Percentiles rank a stretch among this genome's conserved stretches.
Evolutionary conservation across 2,888 invertebrate genomes (phyloP).

Genomic region (Ypsolopha sequella): DNA sequence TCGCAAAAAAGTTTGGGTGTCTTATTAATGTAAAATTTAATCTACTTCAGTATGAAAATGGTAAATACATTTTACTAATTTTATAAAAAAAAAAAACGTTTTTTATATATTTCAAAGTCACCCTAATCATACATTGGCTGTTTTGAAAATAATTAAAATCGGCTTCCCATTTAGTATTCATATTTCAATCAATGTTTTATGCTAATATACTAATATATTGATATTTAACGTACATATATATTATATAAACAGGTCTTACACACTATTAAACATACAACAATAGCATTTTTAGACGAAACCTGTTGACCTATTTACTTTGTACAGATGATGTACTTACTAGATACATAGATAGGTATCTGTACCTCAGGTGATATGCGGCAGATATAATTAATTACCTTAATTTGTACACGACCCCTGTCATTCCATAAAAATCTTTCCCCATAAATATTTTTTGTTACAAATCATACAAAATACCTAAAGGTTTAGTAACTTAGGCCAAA

Average conservation of each 20-base stretch:
- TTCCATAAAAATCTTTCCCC: slow-evolving; percentile 17
- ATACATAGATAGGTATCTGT: slow-evolving; percentile 13
- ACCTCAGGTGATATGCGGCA: slow-evolving; percentile 61
- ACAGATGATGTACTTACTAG: no score
- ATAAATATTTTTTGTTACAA: no score
- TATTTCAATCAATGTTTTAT: not conserved
- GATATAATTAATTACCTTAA: slow-evolving; percentile 24
- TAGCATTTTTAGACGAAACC: slow-evolving; percentile 9
- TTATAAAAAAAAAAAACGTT: no score
- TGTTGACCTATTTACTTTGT: not conserved
- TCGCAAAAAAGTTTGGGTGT: not conserved
- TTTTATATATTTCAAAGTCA: no score
- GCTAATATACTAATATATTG: not conserved
- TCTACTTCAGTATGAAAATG: no score
- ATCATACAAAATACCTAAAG: no score
- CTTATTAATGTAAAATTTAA: no score
- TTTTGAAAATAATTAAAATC: no score
- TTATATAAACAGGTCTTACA: slow-evolving; percentile 47
- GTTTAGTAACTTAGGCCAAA: no score
- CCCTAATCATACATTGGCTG: no score
- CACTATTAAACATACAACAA: slow-evolving; percentile 65
- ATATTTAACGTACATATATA: slow-evolving; percentile 19
- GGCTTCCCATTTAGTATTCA: not conserved
- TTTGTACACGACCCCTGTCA: slow-evolving; percentile 36
- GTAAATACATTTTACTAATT: no score